Evolutionary conservation across 2,888 invertebrate species (phyloP).

Genomic region (Drosophila yooni): DNA sequence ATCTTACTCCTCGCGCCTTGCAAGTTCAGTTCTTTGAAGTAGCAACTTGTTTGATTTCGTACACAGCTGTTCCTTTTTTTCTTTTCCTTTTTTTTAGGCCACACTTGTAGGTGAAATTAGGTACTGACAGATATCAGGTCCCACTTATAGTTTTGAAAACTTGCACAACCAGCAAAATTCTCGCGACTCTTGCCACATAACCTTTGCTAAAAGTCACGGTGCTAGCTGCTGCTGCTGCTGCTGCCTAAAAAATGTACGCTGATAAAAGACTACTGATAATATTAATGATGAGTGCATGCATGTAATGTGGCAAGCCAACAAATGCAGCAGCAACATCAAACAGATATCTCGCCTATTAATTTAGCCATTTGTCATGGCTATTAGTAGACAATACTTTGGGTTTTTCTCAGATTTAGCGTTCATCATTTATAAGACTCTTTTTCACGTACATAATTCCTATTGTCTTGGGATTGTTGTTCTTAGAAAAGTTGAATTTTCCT

Average conservation of each 20-base stretch:
- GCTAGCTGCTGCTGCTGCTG: slow-evolving; percentile 20
- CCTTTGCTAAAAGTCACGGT: slow-evolving; percentile 67
- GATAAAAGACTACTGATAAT: slow-evolving; percentile 72
- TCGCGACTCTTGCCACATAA: slow-evolving; percentile 38
- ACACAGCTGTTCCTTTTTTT: slow-evolving; percentile 49
- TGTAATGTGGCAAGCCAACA: slow-evolving; percentile 38
- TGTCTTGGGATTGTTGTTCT: slow-evolving; percentile 12
- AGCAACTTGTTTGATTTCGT: slow-evolving; percentile 72
- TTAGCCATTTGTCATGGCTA: slow-evolving; percentile 76
- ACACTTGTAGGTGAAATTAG: slow-evolving; percentile 61
- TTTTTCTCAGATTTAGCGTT: slow-evolving; percentile 18
- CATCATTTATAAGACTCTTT: slow-evolving; percentile 27
- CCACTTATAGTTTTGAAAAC: slow-evolving; percentile 34
- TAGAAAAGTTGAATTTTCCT: slow-evolving; percentile 22
- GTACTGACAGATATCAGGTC: slow-evolving; percentile 33
- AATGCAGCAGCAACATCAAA: background rate
- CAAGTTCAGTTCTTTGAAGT: slow-evolving; percentile 45
- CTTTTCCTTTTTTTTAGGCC: background rate
- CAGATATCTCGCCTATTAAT: slow-evolving; percentile 56
- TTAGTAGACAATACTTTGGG: slow-evolving; percentile 49
- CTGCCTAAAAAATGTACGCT: slow-evolving; percentile 60
- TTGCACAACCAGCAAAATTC: slow-evolving; percentile 24
- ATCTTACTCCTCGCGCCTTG: slow-evolving; percentile 19
- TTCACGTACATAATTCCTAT: background rate
- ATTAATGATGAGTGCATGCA: slow-evolving; percentile 75